These are phyloP conservation scores for Mycalesis mineus DNA, from an alignment of 2,888 invertebrate species.

Conservation along the genomic window DNA sequence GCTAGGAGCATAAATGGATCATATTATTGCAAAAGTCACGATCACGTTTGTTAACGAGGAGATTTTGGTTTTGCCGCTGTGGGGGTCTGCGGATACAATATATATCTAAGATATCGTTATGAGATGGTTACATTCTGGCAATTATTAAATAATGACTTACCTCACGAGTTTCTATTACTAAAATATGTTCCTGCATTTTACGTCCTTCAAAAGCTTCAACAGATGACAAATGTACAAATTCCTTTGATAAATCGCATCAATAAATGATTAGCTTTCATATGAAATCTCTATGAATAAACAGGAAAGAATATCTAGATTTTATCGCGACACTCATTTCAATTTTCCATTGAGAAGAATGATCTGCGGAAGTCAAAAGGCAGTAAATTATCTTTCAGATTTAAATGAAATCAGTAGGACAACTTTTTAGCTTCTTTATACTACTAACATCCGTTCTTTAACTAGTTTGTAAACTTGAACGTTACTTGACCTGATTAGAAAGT, in stretches of 20 bases:
- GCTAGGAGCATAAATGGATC: slow-evolving; percentile 4
- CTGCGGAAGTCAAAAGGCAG: slow-evolving; percentile 20
- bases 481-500: slow-evolving; percentile 68
- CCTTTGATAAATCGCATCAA: no score
- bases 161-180: background rate
- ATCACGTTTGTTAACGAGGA: slow-evolving; percentile 8
- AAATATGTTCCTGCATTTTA: background rate
- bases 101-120: background rate
- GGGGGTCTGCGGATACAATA: background rate
- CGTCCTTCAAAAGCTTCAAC: no score
- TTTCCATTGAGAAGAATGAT: slow-evolving; percentile 1
- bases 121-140: background rate
- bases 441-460: slow-evolving; percentile 59
- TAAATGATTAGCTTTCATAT: no score
- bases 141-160: background rate
- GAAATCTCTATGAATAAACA: no score
- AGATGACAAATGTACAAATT: no score
- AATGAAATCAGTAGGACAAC: slow-evolving; percentile 28
- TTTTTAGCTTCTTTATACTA: slow-evolving; percentile 29
- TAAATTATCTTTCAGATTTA: slow-evolving; percentile 20
- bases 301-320: background rate
- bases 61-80: slow-evolving; percentile 1
- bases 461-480: slow-evolving; percentile 65
- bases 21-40: slow-evolving; percentile 12
- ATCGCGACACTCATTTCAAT: background rate